Conservation (phyloP, 2,888 invertebrate species). For the Imbricaverruca yamaguchii region DNA sequence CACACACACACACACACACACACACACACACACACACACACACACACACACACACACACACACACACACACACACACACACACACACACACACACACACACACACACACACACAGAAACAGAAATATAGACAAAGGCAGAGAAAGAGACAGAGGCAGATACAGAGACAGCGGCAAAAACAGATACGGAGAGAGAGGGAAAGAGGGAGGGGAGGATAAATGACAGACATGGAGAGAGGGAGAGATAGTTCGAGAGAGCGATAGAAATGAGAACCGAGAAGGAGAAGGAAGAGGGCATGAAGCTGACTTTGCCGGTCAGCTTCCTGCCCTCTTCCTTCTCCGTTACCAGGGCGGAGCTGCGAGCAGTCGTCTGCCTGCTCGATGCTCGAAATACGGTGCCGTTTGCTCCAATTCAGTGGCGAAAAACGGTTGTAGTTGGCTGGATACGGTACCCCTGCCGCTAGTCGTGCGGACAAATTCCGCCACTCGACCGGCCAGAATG, state of each 20-base stretch:
- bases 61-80: not conserved
- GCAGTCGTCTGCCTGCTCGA: too few species aligned
- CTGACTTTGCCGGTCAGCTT: too few species aligned
- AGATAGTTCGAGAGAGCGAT: not conserved
- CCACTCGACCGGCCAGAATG: too few species aligned
- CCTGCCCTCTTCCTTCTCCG: too few species aligned
- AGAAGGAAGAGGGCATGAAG: too few species aligned
- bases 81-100: not conserved
- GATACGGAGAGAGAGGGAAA: not conserved
- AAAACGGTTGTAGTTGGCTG: too few species aligned
- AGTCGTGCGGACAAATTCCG: too few species aligned
- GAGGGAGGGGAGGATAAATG: not conserved
- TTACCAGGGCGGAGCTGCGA: too few species aligned
- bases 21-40: not conserved
- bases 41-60: not conserved
- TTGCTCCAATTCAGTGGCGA: too few species aligned
- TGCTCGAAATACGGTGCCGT: too few species aligned
- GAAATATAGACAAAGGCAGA: conserved; percentile 5
- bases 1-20: not conserved
- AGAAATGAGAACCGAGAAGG: too few species aligned
- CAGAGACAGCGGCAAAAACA: not conserved
- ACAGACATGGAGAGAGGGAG: not conserved
- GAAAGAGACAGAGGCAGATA: not conserved
- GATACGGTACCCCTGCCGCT: too few species aligned
- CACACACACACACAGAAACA: not conserved